Evolutionary conservation across 2,797 vertebrate genomes (phyloP), one percentile per base, ranked within the genome.

Genomic region (Nyctalus aviator): DNA sequence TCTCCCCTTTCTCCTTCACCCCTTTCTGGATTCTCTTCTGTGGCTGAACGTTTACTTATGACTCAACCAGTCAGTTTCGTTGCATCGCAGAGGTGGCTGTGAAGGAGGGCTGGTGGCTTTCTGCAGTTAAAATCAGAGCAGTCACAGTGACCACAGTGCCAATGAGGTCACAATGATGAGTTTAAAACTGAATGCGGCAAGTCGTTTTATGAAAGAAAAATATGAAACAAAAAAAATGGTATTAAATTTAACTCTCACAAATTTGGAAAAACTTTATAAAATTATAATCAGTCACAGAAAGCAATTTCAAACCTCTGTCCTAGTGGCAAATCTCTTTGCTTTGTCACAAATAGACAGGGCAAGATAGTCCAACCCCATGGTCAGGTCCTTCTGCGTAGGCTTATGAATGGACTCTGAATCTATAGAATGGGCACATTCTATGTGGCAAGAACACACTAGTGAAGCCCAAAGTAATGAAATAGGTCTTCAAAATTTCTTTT

Each of bases 131-230:
- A 84, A 72, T 69, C 30, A 23, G 21, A 57, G 62, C 41, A 76
- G 37, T 64, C 73, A 44, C 55, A 35, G 62, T 37, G 72, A 62
- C 48, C 79, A 73, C 7, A 4, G 55, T n/a, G 69, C 32, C 7
- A 10, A 6, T 11, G 62, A 88, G 57, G 50, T 41, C 53, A 73
- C 93, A 30, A 30, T 21, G 50, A 11, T 48, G 46, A 78, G 18
- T 84, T 92, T 91, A 73, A 86, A 86, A 30, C 10, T 32, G 55
- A 84, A 50, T 4, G 10, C 66, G 55, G 13, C 32, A 50, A 92
- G 66, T 48, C 76, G 20, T 72, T 93, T 76, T 66, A 59, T 46
- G 69, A 88, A 83, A 12, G 72, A 72, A 72, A 88, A 82, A 59
- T 50, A 32, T 35, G 53, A 76, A 77, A 25, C 23, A 53, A 23